phyloP scores from a whole-genome alignment of 2,888 invertebrate species.

The Drosophila pseudotalamancana region DNA sequence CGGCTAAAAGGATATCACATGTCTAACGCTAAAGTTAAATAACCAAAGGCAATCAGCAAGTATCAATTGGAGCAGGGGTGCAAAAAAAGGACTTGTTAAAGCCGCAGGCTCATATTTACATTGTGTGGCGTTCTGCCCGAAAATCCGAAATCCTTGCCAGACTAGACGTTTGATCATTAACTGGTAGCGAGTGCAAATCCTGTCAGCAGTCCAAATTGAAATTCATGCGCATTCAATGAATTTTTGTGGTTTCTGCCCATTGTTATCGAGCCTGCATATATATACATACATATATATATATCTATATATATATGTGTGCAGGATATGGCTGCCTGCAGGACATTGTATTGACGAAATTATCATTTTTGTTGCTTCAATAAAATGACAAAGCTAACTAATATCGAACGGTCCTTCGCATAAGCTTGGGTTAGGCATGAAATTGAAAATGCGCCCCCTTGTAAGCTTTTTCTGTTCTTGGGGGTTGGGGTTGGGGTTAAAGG shows the following conservation, averaged over 20 bases:
- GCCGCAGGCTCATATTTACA: constrained; percentile 46
- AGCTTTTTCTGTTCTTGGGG: background rate
- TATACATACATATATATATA: constrained; percentile 33
- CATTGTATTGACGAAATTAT: constrained; percentile 71
- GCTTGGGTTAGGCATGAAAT: constrained; percentile 69
- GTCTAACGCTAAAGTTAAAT: constrained; percentile 72
- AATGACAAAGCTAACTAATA: constrained; percentile 77
- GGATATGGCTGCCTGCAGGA: constrained; percentile 23
- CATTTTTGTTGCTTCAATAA: constrained; percentile 76
- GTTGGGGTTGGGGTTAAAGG: too few species aligned
- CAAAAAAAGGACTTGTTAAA: too few species aligned
- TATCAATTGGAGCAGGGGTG: constrained; percentile 57
- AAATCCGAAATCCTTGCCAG: constrained; percentile 11
- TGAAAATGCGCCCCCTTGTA: constrained; percentile 46
- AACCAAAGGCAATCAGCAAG: constrained; percentile 70
- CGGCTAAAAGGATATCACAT: constrained; percentile 55
- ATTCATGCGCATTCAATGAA: constrained; percentile 68
- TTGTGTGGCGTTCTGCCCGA: constrained; percentile 11
- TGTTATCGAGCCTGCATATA: constrained; percentile 21
- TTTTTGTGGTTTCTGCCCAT: constrained; percentile 38
- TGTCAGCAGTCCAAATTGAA: constrained; percentile 59
- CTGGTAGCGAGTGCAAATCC: constrained; percentile 61
- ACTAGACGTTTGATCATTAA: constrained; percentile 64
- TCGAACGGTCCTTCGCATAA: constrained; percentile 31
- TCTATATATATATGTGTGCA: constrained; percentile 33